Conservation (phyloP, 1,140 invertebrate species). For the Meloidogyne hapla region DNA sequence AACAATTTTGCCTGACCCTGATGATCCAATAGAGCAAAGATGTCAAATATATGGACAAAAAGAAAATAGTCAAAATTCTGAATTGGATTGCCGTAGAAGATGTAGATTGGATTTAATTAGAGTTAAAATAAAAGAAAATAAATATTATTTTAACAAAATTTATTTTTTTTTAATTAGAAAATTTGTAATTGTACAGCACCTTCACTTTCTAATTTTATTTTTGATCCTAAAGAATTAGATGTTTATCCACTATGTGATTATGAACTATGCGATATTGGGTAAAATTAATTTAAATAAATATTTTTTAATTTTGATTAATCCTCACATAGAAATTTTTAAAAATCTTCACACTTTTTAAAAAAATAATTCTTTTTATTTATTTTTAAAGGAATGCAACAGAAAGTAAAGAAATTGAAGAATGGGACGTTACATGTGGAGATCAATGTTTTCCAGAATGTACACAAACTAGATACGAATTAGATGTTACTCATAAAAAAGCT, state of each 20-base stretch:
- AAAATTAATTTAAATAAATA: conserved; percentile 1
- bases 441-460: conserved; percentile 53
- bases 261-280: conserved; percentile 52
- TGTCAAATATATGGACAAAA: conserved; percentile 41
- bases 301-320: neutral
- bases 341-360: too few relatives aligned
- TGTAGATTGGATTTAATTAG: conserved; percentile 54
- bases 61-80: conserved; percentile 45
- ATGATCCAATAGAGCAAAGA: conserved; percentile 37
- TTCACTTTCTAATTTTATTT: conserved; percentile 46
- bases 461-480: conserved; percentile 51
- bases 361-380: neutral
- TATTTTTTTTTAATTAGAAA: conserved; percentile 31
- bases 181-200: conserved; percentile 57
- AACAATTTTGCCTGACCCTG: conserved; percentile 41
- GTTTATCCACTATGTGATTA: conserved; percentile 54
- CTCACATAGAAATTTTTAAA: neutral
- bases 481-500: conserved; percentile 13
- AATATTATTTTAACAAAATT: neutral
- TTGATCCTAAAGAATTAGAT: conserved; percentile 44
- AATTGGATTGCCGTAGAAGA: conserved; percentile 51
- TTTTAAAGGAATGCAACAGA: conserved; percentile 32
- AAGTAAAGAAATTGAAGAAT: conserved; percentile 3
- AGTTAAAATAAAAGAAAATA: conserved; percentile 30
- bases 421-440: conserved; percentile 34